These are phyloP conservation scores for Engraulis encrasicolus DNA, from an alignment of 2,113 vertebrate species.

Conservation along the genomic window DNA sequence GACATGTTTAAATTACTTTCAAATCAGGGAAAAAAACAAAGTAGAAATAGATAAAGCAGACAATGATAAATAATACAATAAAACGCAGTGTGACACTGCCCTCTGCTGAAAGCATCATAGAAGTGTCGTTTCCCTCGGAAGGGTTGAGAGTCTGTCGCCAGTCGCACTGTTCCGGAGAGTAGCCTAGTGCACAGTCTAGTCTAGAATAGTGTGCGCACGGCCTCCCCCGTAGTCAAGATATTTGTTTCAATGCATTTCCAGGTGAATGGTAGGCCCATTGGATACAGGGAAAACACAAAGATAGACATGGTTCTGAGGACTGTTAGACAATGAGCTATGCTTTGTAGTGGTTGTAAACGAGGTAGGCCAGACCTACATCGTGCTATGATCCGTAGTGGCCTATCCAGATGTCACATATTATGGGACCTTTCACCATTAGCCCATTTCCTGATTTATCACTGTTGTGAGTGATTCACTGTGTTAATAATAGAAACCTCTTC, in stretches of 20 bases:
- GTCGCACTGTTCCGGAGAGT: neutral
- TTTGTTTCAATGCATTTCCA: too few species aligned
- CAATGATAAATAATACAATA: neutral
- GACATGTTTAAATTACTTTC: neutral
- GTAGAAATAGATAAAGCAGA: neutral
- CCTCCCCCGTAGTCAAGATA: too few species aligned
- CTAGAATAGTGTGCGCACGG: too few species aligned
- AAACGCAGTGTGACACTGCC: slow-evolving; percentile 48
- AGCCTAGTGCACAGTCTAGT: too few species aligned
- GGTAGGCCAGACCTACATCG: too few species aligned
- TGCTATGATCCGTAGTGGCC: neutral
- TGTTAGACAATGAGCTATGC: too few species aligned
- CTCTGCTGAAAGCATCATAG: slow-evolving; percentile 38
- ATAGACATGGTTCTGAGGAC: too few species aligned
- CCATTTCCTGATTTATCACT: neutral
- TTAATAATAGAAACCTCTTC: neutral
- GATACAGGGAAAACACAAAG: too few species aligned
- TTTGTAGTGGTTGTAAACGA: too few species aligned
- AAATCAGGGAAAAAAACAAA: neutral
- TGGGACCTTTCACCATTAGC: too few species aligned
- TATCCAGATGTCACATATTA: neutral
- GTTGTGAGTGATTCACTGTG: neutral
- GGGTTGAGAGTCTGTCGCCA: neutral
- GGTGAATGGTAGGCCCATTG: too few species aligned
- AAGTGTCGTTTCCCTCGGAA: neutral